Percentiles rank a stretch among this genome's conserved stretches.
Evolutionary conservation across 1,140 invertebrate species (phyloP).

Genomic region (Ericerus pela): DNA sequence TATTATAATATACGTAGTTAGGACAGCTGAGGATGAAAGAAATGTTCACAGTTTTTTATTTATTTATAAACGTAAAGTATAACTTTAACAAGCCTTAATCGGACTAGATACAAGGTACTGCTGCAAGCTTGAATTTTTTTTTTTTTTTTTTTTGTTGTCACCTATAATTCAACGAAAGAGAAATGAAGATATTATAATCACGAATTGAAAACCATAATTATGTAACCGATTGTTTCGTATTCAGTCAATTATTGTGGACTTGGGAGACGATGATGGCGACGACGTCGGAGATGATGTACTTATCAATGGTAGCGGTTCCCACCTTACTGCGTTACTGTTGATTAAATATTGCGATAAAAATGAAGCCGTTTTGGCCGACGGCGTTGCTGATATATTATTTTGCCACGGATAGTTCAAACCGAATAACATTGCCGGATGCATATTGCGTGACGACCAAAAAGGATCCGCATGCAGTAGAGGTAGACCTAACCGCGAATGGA

Average conservation of each 20-base stretch:
- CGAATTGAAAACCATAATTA: slow-evolving; percentile 6
- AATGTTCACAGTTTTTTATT: no score
- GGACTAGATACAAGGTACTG: slow-evolving; percentile 8
- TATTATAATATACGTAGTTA: no score
- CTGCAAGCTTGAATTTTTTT: not conserved
- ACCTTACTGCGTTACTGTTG: not conserved
- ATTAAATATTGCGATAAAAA: slow-evolving; percentile 8
- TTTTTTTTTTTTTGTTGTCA: no score
- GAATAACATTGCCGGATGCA: slow-evolving; percentile 1
- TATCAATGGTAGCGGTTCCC: not conserved
- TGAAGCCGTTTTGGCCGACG: slow-evolving; percentile 3
- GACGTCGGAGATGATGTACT: slow-evolving; percentile 1
- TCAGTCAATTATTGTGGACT: slow-evolving; percentile 5
- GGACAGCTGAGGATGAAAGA: no score
- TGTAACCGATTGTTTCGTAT: not conserved
- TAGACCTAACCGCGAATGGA: not conserved
- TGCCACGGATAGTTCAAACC: slow-evolving; percentile 6
- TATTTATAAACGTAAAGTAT: slow-evolving; percentile 4
- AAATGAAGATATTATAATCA: not conserved
- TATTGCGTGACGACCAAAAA: not conserved
- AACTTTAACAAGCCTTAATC: slow-evolving; percentile 3
- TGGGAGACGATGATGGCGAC: not conserved
- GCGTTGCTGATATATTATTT: not conserved
- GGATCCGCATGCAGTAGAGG: slow-evolving; percentile 2
- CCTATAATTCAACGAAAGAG: no score